phyloP scores from a whole-genome alignment of 2,113 vertebrate species.

The Aplodontia rufa region DNA sequence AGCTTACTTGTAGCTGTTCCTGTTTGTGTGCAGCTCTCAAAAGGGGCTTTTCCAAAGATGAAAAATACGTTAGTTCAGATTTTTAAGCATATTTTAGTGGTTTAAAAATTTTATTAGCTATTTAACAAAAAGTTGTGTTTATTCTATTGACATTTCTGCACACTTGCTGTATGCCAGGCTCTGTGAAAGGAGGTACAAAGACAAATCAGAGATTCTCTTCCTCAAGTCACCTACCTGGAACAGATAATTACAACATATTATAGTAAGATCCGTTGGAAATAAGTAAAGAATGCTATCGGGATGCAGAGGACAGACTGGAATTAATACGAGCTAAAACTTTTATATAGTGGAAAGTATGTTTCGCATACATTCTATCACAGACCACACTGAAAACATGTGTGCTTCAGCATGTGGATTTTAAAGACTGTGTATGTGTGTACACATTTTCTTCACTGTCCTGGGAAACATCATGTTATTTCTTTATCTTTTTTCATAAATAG shows the following conservation, averaged over 20 bases:
- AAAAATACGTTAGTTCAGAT: neutral
- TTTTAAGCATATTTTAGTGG: neutral
- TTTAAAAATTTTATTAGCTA: neutral
- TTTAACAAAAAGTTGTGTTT: neutral
- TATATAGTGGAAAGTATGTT: neutral
- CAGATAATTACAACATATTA: neutral
- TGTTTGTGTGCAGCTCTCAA: neutral
- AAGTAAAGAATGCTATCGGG: neutral
- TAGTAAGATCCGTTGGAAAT: neutral
- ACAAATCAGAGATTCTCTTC: neutral
- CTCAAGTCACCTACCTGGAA: neutral
- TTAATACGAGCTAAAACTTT: neutral
- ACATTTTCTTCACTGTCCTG: neutral
- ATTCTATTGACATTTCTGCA: neutral
- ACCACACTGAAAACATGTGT: conserved; percentile 39
- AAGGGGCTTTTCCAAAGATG: neutral
- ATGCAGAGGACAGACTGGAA: neutral
- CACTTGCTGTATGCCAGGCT: neutral
- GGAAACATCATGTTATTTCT: neutral
- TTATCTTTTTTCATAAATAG: neutral
- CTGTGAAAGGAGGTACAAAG: neutral
- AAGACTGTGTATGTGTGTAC: neutral
- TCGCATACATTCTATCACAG: neutral
- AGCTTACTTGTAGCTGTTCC: neutral
- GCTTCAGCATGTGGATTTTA: neutral